Conservation (phyloP, 2,113 vertebrate genomes). For the Triplophysa tibetana region DNA sequence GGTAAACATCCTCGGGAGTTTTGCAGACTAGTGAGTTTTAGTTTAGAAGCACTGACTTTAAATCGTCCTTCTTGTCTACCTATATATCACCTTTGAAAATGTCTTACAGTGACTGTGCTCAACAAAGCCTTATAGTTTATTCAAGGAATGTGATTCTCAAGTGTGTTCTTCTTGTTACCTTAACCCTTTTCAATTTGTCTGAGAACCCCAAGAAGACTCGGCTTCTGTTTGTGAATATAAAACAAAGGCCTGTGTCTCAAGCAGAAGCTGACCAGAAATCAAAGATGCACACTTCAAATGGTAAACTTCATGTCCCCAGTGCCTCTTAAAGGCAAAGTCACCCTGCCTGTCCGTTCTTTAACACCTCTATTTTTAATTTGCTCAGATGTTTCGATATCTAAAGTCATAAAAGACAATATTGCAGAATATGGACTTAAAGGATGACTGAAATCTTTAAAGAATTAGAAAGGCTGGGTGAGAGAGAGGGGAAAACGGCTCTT, state of each 20-base stretch:
- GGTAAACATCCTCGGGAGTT: background rate
- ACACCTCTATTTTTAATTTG: constrained; percentile 27
- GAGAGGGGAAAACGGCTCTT: background rate
- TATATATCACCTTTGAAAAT: constrained; percentile 39
- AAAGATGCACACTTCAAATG: constrained; percentile 24
- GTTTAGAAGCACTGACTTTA: constrained; percentile 46
- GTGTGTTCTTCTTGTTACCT: constrained; percentile 25
- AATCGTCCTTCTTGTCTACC: constrained; percentile 41
- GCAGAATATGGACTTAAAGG: constrained; percentile 32
- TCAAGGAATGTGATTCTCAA: constrained; percentile 31
- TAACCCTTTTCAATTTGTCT: constrained; percentile 37
- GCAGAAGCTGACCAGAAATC: constrained; percentile 35
- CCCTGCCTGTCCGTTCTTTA: constrained; percentile 18
- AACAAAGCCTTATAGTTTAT: constrained; percentile 27
- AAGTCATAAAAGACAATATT: constrained; percentile 26
- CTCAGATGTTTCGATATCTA: background rate
- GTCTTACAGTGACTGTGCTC: constrained; percentile 22
- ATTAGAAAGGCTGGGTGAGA: background rate
- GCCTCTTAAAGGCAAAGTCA: constrained; percentile 38
- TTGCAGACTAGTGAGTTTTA: constrained; percentile 28
- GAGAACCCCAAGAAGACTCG: constrained; percentile 24
- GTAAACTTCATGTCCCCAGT: constrained; percentile 18
- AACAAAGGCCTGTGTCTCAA: constrained; percentile 29
- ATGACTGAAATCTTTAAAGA: constrained; percentile 19
- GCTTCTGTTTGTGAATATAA: constrained; percentile 36